Evolutionary conservation across 2,797 vertebrate genomes (phyloP).

Genomic region (Serranus cabrilla): DNA sequence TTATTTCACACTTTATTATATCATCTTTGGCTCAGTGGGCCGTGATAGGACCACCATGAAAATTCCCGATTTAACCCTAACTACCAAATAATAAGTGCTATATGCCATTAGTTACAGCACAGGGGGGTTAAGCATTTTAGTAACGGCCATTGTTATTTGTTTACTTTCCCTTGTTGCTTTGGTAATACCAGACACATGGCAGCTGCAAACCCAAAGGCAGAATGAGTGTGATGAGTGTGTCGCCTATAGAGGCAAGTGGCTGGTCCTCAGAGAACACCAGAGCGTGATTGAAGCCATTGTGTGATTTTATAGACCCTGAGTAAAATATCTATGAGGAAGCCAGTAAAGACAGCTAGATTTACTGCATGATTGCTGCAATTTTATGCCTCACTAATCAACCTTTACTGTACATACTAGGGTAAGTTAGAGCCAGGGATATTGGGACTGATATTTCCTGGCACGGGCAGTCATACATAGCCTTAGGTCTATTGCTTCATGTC

Average conservation of each 20-base stretch:
- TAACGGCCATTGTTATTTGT: slow-evolving; percentile 16
- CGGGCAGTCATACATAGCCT: slow-evolving; percentile 31
- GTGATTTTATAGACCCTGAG: slow-evolving; percentile 39
- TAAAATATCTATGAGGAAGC: slow-evolving; percentile 57
- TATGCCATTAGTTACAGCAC: slow-evolving; percentile 35
- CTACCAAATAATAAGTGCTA: slow-evolving; percentile 44
- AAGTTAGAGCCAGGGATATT: slow-evolving; percentile 21
- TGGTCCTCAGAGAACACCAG: slow-evolving; percentile 32
- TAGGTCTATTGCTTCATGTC: slow-evolving; percentile 42
- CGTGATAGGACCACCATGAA: slow-evolving; percentile 42
- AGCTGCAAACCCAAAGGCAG: slow-evolving; percentile 8
- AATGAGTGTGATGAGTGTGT: slow-evolving; percentile 51
- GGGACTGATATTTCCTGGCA: slow-evolving; percentile 33
- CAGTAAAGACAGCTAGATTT: slow-evolving; percentile 65
- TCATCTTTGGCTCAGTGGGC: slow-evolving; percentile 47
- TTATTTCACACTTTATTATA: slow-evolving; percentile 65
- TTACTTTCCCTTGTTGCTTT: neutral
- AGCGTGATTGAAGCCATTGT: slow-evolving; percentile 35
- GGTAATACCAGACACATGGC: slow-evolving; percentile 2
- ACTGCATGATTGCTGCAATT: slow-evolving; percentile 57
- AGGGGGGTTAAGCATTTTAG: slow-evolving; percentile 25
- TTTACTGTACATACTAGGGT: slow-evolving; percentile 41
- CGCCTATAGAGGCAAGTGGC: slow-evolving; percentile 26
- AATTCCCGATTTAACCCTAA: slow-evolving; percentile 44
- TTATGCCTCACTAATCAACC: slow-evolving; percentile 63